Conservation (phyloP, 2,113 vertebrate genomes). For the Pachycephala philippinensis region DNA sequence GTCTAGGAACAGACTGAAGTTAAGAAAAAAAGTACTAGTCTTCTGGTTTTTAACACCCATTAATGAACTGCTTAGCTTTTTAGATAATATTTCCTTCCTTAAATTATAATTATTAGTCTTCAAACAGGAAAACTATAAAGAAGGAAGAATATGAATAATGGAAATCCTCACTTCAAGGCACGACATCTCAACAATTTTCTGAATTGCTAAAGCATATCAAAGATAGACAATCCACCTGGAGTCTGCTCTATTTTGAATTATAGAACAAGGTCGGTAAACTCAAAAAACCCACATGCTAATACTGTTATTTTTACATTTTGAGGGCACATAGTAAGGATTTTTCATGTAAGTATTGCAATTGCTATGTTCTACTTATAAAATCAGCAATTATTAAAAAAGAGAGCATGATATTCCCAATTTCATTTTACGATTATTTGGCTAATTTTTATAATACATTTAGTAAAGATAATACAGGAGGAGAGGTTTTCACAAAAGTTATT, state of each 20-base stretch:
- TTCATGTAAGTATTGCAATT: not conserved
- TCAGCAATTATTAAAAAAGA: not conserved
- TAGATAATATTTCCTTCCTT: not conserved
- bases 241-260: not conserved
- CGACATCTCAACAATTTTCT: not conserved
- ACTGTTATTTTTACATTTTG: not conserved
- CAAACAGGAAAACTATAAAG: not conserved
- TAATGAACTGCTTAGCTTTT: not conserved
- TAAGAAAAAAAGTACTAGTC: not conserved
- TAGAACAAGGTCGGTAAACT: not conserved
- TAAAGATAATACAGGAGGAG: not conserved
- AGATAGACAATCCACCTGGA: not conserved
- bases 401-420: not conserved
- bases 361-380: not conserved
- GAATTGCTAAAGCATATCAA: not conserved
- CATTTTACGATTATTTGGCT: not conserved
- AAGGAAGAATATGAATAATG: not conserved
- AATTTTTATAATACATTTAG: not conserved
- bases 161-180: not conserved
- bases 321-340: fast-evolving
- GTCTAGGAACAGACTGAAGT: not conserved
- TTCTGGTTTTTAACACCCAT: not conserved
- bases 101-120: not conserved
- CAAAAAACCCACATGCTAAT: not conserved
- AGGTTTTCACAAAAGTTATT: not conserved